Conservation (phyloP, 2,888 invertebrate species). For the Eilema griseolum region DNA sequence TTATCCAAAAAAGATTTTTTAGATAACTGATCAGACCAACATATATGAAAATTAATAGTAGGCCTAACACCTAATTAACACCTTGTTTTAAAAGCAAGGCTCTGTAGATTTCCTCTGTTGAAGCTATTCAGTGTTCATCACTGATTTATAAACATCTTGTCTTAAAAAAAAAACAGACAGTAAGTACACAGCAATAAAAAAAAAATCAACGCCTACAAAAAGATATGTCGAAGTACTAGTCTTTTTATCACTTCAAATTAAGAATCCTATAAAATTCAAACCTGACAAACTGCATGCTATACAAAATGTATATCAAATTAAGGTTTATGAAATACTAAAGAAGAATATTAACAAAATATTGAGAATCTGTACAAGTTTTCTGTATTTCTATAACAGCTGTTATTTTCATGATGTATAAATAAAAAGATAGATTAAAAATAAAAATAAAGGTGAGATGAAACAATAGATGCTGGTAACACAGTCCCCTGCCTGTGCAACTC, state of each 20-base stretch:
- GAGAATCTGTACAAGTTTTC: background rate
- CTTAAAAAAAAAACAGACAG: too few relatives aligned
- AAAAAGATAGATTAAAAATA: background rate
- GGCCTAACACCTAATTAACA: background rate
- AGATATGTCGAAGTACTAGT: background rate
- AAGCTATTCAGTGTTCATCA: background rate
- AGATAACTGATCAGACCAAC: background rate
- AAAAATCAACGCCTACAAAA: background rate
- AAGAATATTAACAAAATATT: conserved; percentile 8
- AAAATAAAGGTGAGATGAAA: conserved; percentile 29
- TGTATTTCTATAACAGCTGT: conserved; percentile 6
- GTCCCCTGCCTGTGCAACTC: conserved; percentile 62
- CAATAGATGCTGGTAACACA: conserved; percentile 40
- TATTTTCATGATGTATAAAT: background rate
- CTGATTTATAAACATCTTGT: background rate
- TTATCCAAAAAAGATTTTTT: background rate
- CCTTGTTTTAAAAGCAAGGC: too few relatives aligned
- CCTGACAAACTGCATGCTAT: background rate
- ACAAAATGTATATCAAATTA: conserved; percentile 7
- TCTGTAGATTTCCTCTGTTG: background rate
- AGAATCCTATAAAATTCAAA: background rate
- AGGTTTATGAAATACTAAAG: background rate
- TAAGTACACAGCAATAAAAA: background rate
- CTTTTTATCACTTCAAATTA: background rate
- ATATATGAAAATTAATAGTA: background rate